Evolutionary conservation across 2,113 vertebrate genomes (phyloP).

Genomic region (Cinclus cinclus): DNA sequence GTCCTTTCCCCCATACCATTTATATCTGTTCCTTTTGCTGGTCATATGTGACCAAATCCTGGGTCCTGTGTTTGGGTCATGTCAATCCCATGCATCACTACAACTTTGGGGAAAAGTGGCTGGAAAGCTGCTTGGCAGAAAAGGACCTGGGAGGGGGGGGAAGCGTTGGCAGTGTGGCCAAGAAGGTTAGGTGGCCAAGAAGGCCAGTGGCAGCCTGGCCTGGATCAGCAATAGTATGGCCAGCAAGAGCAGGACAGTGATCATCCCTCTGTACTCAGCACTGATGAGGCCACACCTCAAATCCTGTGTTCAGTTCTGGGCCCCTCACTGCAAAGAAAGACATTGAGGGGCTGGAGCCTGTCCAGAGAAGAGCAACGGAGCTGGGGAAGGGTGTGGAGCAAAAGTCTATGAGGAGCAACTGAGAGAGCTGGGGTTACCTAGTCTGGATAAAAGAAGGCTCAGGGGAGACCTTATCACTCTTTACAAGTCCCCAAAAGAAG

Average conservation of each 20-base stretch:
- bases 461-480: background rate
- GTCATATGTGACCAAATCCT: background rate
- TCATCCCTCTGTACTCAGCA: too few species aligned
- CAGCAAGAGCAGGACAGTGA: background rate
- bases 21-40: background rate
- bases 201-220: fast-evolving
- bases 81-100: background rate
- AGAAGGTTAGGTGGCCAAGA: background rate
- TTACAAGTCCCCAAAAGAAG: background rate
- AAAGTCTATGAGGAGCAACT: fast-evolving
- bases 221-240: fast-evolving
- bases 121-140: background rate
- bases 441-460: background rate
- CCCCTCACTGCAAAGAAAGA: fast-evolving
- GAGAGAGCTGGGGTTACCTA: background rate
- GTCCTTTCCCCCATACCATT: background rate
- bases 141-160: background rate
- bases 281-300: background rate
- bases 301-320: background rate
- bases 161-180: background rate
- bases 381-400: background rate
- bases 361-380: fast-evolving
- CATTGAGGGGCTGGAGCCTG: fast-evolving
- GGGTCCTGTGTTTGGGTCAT: background rate
- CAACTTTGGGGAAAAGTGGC: background rate